phyloP scores from a whole-genome alignment of 35 echinoderm and acorn worm genomes.

The Anneissia japonica region DNA sequence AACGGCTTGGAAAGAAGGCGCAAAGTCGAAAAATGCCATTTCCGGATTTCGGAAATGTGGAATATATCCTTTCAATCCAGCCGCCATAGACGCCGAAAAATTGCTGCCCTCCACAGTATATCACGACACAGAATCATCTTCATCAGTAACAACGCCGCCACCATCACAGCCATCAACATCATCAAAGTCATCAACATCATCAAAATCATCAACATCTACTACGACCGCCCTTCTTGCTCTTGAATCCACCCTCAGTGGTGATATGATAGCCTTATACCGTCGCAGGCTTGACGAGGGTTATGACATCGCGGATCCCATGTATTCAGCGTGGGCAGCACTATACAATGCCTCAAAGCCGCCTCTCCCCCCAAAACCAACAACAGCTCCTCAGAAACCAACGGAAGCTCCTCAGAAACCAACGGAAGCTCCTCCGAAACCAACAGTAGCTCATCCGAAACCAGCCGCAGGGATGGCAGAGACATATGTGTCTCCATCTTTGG shows the following conservation, averaged over 20 bases:
- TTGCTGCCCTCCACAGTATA: slow-evolving; percentile 20
- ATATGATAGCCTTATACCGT: not conserved
- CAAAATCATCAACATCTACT: too few relatives aligned
- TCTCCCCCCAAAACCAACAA: not conserved
- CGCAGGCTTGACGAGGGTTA: slow-evolving; percentile 13
- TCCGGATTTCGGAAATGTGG: slow-evolving; percentile 19
- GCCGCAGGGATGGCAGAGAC: not conserved
- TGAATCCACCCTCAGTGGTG: not conserved
- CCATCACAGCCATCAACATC: too few relatives aligned
- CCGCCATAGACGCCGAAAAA: slow-evolving; percentile 3
- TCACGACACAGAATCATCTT: not conserved
- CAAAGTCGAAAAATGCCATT: not conserved
- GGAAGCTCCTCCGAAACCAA: not conserved
- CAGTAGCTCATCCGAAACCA: not conserved
- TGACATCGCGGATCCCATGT: not conserved
- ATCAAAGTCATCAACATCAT: too few relatives aligned
- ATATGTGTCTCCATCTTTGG: not conserved
- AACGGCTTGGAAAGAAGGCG: slow-evolving; percentile 8
- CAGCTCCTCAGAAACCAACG: not conserved
- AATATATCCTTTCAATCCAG: slow-evolving; percentile 14
- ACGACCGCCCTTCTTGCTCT: not conserved
- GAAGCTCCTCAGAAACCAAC: not conserved
- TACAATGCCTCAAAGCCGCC: not conserved
- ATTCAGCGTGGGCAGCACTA: not conserved
- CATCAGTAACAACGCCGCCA: not conserved